Evolutionary conservation across 1,140 invertebrate species (phyloP), one percentile per base, ranked within the genome.

Genomic region (Pantala flavescens): DNA sequence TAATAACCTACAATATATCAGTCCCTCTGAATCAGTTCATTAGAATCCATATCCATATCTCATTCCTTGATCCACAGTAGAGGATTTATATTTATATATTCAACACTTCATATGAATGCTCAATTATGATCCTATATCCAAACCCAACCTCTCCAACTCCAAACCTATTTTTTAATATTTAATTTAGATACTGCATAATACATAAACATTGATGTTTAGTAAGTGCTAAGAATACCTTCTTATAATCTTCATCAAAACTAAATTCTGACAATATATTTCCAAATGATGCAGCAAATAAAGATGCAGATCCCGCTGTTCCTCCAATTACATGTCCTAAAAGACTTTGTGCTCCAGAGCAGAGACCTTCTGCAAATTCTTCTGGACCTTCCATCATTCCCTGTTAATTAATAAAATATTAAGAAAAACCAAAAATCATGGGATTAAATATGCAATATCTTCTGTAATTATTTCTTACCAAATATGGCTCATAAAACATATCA

Each of bases 401-500:
- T 43, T 21, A 75, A 23, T 43, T 71, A 43, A 72, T 49, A 24
- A 55, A 36, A 3, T 63, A 16, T 63, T 12, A 63, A 12, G 12
- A 7, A 21, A 63, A 63, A 63, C 36, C 16, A 14, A 70, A 24
- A 24, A 73, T 71, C 36, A 0, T 2, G n/a, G 16, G 3, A 36
- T 43, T 49, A 23, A 55, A 55, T 19, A 19, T 23, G 24, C 11
- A 28, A 42, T n/a, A 23, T 36, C 28, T 36, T 36, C 28, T 36
- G 28, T 7, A 3, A 63, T 63, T 7, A 16, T 24, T 16, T 43
- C 76, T 77, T 80, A 88, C 88, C 82, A 88, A 85, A 77, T 88
- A 87, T 9, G 90, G 90, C 81, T 92, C 90, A 81, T 92, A 91
- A 82, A 91, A 91, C 12, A 91, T 84, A 77, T 90, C 88, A 76